phyloP scores from a whole-genome alignment of 2,797 vertebrate genomes.

The Psittacula echo region DNA sequence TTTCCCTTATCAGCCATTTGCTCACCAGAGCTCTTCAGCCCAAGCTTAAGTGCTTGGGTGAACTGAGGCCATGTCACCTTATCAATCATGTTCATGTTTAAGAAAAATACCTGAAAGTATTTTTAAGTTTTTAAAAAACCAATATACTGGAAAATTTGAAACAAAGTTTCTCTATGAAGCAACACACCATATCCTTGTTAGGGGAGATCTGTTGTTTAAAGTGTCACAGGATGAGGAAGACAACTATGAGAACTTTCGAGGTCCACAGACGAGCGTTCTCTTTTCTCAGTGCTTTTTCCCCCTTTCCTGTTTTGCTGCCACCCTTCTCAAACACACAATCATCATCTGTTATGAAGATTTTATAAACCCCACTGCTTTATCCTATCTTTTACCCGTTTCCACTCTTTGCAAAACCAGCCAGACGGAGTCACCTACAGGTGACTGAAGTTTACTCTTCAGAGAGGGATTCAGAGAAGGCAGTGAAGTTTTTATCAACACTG shows the following conservation, averaged over 20 bases:
- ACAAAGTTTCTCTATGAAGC: not conserved
- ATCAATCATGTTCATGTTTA: not conserved
- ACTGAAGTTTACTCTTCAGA: not conserved
- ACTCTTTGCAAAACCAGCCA: not conserved
- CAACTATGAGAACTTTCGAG: not conserved
- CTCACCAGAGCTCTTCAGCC: not conserved
- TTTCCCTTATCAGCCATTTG: not conserved
- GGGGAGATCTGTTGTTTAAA: not conserved
- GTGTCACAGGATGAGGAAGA: not conserved
- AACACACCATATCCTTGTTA: not conserved
- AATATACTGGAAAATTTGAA: not conserved
- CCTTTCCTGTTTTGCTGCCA: not conserved
- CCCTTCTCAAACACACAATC: not conserved
- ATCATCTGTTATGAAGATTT: not conserved
- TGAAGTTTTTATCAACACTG: not conserved
- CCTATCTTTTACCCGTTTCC: not conserved
- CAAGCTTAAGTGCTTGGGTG: not conserved
- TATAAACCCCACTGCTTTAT: not conserved
- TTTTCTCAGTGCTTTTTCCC: not conserved
- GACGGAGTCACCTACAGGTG: not conserved
- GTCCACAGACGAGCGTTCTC: not conserved
- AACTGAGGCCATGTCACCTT: fast-evolving
- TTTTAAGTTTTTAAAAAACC: not conserved
- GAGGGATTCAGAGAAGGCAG: not conserved
- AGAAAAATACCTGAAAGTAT: not conserved